Base-by-base conservation (phyloP, 2,113 vertebrate species). In the Neodon shergylaensis region DNA sequence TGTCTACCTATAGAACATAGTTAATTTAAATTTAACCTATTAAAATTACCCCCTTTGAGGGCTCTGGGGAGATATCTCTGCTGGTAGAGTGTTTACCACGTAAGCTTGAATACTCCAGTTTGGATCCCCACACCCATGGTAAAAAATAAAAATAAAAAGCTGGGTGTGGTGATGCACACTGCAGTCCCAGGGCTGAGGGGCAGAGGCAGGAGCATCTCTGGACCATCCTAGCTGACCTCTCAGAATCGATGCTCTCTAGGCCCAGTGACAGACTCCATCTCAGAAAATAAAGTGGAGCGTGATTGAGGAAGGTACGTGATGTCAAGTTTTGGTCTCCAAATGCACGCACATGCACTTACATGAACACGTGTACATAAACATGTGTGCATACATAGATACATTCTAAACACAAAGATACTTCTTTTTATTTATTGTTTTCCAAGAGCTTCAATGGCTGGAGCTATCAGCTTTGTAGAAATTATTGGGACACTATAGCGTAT, bases 11-110 rank as follows among this genome's bases (percentile, higher is more conserved):
- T 10, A 82, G 78, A 47, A 73, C 17, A 16, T 88, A 74, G 58
- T 90, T 94, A 77, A 91, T 24, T 72, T 78, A 61, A 77, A 91
- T 24, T 72, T 78, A 61, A 78, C 31, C 36, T 92, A 21, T 47
- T 74, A 91, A 82, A 77, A 33, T 91, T 86, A 70, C 3, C 9
- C 42, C 7, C 3, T 88, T 92, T 49, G 24, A 6, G 58, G 61
- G 39, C n/a, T 61, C 54, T 65, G 82, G 39, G 58, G 58, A 31
- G 82, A 31, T 28, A 19, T 42, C 39, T 44, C 39, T n/a, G 7
- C 11, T 31, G 58, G 39, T 31, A 44, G 39, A 31, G 39, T 65
- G 61, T 65, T 84, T 84, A 42, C 4, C 54, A 63, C 6, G 2
- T 49, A 83, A 83, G n/a, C n/a, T 17, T 44, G 16, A 65, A 65